phyloP scores from a whole-genome alignment of 2,888 invertebrate genomes.

The Polyploca ridens region DNA sequence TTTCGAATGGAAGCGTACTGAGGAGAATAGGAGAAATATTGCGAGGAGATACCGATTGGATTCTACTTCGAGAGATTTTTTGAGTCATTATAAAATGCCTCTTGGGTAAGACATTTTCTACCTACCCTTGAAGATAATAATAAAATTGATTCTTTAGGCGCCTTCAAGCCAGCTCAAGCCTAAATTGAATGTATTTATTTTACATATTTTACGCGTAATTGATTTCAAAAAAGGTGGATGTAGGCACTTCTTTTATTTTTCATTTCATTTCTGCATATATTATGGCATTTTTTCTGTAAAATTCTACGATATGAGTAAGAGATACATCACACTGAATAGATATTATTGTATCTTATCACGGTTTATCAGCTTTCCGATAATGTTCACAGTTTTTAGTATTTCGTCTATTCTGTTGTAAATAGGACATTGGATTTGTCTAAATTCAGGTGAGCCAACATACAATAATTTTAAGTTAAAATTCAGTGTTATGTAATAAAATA shows the following conservation, averaged over 20 bases:
- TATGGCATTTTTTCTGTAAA: neutral
- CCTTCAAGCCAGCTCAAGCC: no score
- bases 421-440: neutral
- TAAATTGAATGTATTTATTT: no score
- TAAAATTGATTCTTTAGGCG: no score
- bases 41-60: slow-evolving; percentile 45
- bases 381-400: slow-evolving; percentile 11
- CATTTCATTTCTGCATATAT: no score
- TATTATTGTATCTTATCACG: slow-evolving; percentile 12
- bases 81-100: slow-evolving; percentile 40
- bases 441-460: slow-evolving; percentile 9
- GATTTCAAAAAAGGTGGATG: no score
- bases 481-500: no score
- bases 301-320: neutral
- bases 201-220: no score
- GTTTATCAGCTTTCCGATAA: slow-evolving; percentile 10
- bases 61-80: slow-evolving; percentile 45
- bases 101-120: slow-evolving; percentile 37
- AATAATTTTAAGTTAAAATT: neutral
- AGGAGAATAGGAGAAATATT: slow-evolving; percentile 29
- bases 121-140: no score
- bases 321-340: neutral
- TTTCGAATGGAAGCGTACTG: slow-evolving; percentile 48
- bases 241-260: no score
- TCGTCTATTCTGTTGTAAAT: neutral